Evolutionary conservation across 2,888 invertebrate genomes (phyloP).

Genomic region (Calameuta pallipes): DNA sequence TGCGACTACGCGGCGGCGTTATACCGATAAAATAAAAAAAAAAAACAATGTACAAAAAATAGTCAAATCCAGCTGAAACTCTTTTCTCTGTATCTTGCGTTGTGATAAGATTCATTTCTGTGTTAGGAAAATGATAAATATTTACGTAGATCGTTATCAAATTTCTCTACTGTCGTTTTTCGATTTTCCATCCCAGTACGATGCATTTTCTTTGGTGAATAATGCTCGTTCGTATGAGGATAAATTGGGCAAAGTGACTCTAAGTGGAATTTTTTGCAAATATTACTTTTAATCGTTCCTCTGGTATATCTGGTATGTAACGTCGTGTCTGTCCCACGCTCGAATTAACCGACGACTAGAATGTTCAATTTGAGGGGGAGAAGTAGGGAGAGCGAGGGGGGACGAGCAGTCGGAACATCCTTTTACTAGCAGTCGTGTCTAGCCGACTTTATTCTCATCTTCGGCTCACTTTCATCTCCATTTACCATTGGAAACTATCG

Average conservation of each 20-base stretch:
- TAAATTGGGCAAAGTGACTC: background rate
- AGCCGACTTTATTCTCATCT: background rate
- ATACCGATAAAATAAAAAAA: background rate
- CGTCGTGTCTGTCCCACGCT: background rate
- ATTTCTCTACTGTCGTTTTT: background rate
- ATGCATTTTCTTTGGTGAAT: too few relatives aligned
- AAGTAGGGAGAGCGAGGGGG: background rate
- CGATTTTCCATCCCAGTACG: too few relatives aligned
- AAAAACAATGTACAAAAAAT: background rate
- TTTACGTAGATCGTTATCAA: background rate
- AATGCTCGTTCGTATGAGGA: background rate
- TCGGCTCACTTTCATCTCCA: conserved; percentile 44
- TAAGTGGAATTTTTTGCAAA: background rate
- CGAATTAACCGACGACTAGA: background rate
- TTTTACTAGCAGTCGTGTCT: background rate
- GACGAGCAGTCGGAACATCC: background rate
- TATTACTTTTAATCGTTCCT: background rate
- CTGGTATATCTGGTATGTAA: background rate
- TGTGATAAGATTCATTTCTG: background rate
- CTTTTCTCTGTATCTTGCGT: background rate
- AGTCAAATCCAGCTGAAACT: background rate
- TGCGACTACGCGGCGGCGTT: background rate
- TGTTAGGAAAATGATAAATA: background rate
- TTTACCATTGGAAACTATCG: background rate
- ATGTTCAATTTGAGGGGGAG: background rate